phyloP scores from a whole-genome alignment of 2,888 invertebrate species.

The Perizoma affinitatum region DNA sequence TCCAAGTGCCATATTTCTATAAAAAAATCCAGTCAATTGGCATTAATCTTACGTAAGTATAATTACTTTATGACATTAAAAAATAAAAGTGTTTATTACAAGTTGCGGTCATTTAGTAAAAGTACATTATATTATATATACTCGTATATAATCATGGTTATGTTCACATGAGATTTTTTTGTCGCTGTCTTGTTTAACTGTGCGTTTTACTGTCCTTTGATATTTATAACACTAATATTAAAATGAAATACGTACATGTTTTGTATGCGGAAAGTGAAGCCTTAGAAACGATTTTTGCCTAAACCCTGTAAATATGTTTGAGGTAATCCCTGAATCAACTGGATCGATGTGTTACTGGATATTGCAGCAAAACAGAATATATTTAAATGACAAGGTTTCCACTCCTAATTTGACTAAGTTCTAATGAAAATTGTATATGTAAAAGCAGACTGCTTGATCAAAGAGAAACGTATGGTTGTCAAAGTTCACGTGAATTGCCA shows the following conservation, averaged over 20 bases:
- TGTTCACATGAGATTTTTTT: conserved; percentile 25
- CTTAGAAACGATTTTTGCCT: conserved; percentile 6
- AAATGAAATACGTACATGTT: not conserved
- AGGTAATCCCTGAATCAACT: conserved; percentile 15
- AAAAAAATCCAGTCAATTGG: too few relatives aligned
- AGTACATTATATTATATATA: conserved; percentile 18
- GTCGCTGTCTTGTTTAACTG: conserved; percentile 9
- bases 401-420: too few relatives aligned
- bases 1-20: too few relatives aligned
- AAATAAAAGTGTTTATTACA: conserved; percentile 8
- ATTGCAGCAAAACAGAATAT: not conserved
- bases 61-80: too few relatives aligned
- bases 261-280: conserved; percentile 7
- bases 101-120: conserved; percentile 19
- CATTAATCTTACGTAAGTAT: too few relatives aligned
- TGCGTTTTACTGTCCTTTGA: conserved; percentile 24
- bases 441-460: too few relatives aligned
- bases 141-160: not conserved
- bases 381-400: too few relatives aligned
- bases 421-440: too few relatives aligned
- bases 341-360: not conserved
- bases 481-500: too few relatives aligned
- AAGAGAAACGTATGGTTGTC: too few relatives aligned
- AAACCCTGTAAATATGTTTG: conserved; percentile 18
- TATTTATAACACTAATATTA: conserved; percentile 3